Base-by-base conservation (phyloP, 1,140 invertebrate genomes). In the Drosophila parvula region DNA sequence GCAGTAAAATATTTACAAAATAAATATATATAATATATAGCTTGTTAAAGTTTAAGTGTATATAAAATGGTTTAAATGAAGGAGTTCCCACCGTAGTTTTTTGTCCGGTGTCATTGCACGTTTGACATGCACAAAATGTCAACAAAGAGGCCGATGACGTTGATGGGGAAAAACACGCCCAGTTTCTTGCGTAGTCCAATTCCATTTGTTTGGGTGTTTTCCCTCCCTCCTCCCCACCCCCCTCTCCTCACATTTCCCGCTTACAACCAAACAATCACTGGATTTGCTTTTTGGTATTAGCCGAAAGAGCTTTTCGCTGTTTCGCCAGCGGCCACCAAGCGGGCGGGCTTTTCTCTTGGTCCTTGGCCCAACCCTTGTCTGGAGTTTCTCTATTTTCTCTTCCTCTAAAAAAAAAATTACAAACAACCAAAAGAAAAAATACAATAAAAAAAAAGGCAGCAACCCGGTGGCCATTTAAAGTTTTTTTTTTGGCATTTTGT, bases 91-190 rank as follows among this genome's bases (percentile, higher is more conserved):
- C 40, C 53, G 61, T 55, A 44, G 22, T 8, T 28, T 59, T 53
- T 41, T 64, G 36, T 64, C 55, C 27, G 78, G 70, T 88, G 67
- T 86, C 83, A 83, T 63, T 88, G 71, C 43, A 74, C 83, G 75
- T 62, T 81, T 75, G 78, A 85, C 78, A 82, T 82, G 75, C 67
- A 79, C 59, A 79, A 68, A 88, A 64, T 88, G 79, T 88, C 79
- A 85, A 88, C 83, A 44, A 70, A 47, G 10, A 28, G 40, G 22
- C 61, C 47, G 58, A 62, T 73, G 69, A 65, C 60, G 60, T 50
- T 38, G 56, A 48, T 63, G 41, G 68, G 34, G 41, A 55, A 34
- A 36, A 62, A 55, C 22, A 56, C 82, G 67, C 57, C 78, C 78
- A 78, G 62, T 76, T 79, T 60, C 70, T 64, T 45, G 14, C 40